Conservation (phyloP, 23 tunicate species). For the Halocynthia roretzi region DNA sequence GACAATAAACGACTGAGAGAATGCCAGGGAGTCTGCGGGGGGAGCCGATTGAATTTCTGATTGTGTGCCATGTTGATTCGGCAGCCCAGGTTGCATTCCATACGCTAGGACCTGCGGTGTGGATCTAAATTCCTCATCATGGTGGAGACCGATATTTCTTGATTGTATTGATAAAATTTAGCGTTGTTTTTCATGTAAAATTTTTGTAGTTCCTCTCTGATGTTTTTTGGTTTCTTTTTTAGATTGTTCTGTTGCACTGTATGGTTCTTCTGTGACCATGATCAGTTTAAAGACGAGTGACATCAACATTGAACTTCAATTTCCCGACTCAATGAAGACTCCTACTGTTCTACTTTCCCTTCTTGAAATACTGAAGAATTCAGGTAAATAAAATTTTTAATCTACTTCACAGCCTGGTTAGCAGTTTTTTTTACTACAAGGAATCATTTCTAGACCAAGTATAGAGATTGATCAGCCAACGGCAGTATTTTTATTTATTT, state of each 20-base stretch:
- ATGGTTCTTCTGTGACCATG: constrained; percentile 70
- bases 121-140: too few species aligned
- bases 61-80: too few species aligned
- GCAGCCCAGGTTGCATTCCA: too few species aligned
- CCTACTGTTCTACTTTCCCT: constrained; percentile 40
- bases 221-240: neutral
- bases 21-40: too few species aligned
- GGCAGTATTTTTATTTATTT: neutral
- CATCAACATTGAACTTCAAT: constrained; percentile 64
- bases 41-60: too few species aligned
- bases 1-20: too few species aligned
- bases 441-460: neutral
- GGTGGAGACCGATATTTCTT: too few species aligned
- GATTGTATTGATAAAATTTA: too few species aligned
- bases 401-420: neutral
- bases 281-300: constrained; percentile 52
- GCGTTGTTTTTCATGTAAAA: neutral
- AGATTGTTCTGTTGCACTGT: constrained; percentile 43
- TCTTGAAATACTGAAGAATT: constrained; percentile 27
- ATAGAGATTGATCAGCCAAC: neutral
- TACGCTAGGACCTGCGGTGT: too few species aligned
- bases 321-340: constrained; percentile 28
- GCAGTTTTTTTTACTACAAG: neutral
- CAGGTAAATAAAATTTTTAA: constrained; percentile 12
- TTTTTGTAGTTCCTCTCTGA: neutral